Conservation (phyloP, 2,797 vertebrate genomes). For the Psittacula derbiana region DNA sequence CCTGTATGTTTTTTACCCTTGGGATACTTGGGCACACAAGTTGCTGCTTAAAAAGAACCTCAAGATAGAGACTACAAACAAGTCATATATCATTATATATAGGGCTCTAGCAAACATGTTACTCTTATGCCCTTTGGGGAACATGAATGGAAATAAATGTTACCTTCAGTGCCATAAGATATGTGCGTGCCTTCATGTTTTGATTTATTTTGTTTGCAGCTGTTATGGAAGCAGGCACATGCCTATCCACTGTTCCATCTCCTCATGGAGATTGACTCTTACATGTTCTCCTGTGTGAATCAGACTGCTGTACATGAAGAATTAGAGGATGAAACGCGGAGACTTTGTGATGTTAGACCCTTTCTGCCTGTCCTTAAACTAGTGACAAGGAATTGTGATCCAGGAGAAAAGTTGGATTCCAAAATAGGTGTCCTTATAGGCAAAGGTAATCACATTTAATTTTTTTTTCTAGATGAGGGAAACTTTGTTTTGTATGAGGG, state of each 20-base stretch:
- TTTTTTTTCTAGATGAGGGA: not conserved
- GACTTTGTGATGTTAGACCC: constrained; percentile 95
- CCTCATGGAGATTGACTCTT: constrained; percentile 93
- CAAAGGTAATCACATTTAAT: constrained; percentile 82
- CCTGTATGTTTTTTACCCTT: not conserved
- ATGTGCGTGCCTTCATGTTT: not conserved
- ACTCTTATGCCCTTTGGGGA: not conserved
- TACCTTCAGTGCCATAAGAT: not conserved
- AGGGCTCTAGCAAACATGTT: not conserved
- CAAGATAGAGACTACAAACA: not conserved
- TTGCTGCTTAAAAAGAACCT: not conserved
- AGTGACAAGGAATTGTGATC: constrained; percentile 90
- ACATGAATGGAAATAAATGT: not conserved
- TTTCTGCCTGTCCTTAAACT: constrained; percentile 95
- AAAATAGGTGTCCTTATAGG: constrained; percentile 97
- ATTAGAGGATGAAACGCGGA: constrained; percentile 92
- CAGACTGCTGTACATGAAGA: constrained; percentile 97
- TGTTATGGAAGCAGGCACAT: constrained; percentile 97
- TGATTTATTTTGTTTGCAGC: constrained; percentile 71
- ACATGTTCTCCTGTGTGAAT: constrained; percentile 98
- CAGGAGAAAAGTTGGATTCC: constrained; percentile 93
- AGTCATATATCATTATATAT: not conserved
- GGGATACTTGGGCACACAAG: not conserved
- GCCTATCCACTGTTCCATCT: constrained; percentile 91
- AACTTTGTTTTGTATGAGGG: not conserved